Evolutionary conservation across 1,140 invertebrate genomes (phyloP).

Genomic region (Bombus waltoni): DNA sequence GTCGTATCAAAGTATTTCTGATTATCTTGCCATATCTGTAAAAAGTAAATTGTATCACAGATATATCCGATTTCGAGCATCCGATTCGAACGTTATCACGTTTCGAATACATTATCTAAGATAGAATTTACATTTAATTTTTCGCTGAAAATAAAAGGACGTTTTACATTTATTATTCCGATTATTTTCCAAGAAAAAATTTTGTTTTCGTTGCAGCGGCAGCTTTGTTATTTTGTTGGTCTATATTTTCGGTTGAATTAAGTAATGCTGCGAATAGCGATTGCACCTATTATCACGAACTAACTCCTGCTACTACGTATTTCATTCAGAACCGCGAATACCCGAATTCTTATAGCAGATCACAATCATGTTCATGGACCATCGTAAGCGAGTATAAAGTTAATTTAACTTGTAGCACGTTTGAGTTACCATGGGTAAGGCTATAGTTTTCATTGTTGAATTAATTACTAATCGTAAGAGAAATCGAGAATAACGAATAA

Average conservation of each 20-base stretch:
- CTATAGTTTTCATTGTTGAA: not conserved
- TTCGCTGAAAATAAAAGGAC: not conserved
- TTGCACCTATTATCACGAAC: conserved; percentile 68
- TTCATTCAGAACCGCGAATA: conserved; percentile 82
- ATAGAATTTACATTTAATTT: not conserved
- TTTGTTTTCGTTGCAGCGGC: not conserved
- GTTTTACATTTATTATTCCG: not conserved
- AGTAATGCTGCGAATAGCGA: not conserved
- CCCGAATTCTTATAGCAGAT: conserved; percentile 77
- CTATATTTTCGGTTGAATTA: not conserved
- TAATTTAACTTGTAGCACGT: conserved; percentile 77
- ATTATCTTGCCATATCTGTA: not conserved
- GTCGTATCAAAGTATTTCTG: not conserved
- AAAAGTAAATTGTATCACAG: no score
- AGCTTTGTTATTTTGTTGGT: not conserved
- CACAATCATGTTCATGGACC: conserved; percentile 82
- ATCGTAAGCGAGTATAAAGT: conserved; percentile 80
- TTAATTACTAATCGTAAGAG: not conserved
- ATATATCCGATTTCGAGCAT: no score
- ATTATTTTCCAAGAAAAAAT: not conserved
- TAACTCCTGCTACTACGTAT: conserved; percentile 76
- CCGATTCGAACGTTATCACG: no score
- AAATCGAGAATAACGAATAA: not conserved
- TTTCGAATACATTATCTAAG: not conserved
- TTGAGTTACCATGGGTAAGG: conserved; percentile 83